Percentiles rank a stretch among this genome's conserved stretches.
Evolutionary conservation across 1,140 invertebrate genomes (phyloP).

Genomic region (Antheraea pernyi): DNA sequence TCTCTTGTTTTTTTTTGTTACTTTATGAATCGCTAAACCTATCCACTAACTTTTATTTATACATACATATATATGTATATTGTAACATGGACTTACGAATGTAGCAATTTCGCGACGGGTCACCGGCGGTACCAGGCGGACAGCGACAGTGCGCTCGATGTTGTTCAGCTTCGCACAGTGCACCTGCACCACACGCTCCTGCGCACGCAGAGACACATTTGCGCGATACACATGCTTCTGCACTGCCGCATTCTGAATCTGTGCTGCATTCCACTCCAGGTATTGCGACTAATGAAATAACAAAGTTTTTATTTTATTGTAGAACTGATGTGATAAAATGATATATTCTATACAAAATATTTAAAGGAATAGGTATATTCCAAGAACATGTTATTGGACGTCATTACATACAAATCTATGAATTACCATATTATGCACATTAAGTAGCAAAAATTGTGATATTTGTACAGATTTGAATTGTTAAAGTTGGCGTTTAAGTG

Average conservation of each 20-base stretch:
- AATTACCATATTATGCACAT: too few relatives aligned
- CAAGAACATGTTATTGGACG: too few relatives aligned
- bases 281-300: background rate
- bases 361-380: too few relatives aligned
- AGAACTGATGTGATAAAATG: background rate
- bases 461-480: too few relatives aligned
- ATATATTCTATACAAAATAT: too few relatives aligned
- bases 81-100: slow-evolving; percentile 82
- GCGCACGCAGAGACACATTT: slow-evolving; percentile 90
- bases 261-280: slow-evolving; percentile 82
- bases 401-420: too few relatives aligned
- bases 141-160: slow-evolving; percentile 91
- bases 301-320: background rate
- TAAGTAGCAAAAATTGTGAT: too few relatives aligned
- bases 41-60: too few relatives aligned
- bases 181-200: slow-evolving; percentile 88
- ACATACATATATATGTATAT: background rate
- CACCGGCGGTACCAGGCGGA: slow-evolving; percentile 90
- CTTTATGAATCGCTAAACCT: too few relatives aligned
- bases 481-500: too few relatives aligned
- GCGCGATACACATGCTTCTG: slow-evolving; percentile 88
- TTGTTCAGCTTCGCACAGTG: slow-evolving; percentile 86
- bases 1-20: too few relatives aligned
- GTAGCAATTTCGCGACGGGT: slow-evolving; percentile 91
- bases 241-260: slow-evolving; percentile 86